A percentile compares a stretch with the other conserved stretches of the same genome.
These are phyloP conservation scores for Melipona bicolor DNA, from an alignment of 2,888 invertebrate genomes.

Conservation along the genomic window DNA sequence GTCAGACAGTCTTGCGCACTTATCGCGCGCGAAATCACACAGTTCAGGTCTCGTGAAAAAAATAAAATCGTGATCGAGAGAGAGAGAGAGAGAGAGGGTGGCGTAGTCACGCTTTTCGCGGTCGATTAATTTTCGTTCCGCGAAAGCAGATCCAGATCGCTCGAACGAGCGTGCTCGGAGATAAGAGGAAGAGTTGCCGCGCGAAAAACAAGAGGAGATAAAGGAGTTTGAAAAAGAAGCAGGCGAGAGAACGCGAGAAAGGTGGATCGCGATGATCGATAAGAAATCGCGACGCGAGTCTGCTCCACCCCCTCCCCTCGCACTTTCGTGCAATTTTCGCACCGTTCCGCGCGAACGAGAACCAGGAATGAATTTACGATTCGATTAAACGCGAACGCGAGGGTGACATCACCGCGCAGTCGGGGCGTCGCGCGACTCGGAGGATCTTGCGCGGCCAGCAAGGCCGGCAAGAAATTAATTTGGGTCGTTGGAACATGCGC, in stretches of 20 bases:
- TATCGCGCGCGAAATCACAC: too few species aligned
- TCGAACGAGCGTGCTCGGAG: constrained; percentile 5
- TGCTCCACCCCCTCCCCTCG: constrained; percentile 22
- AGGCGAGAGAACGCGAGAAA: neutral
- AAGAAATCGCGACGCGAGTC: constrained; percentile 65
- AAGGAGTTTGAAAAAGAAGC: constrained; percentile 23
- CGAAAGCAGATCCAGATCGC: constrained; percentile 3
- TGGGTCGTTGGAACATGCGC: constrained; percentile 24
- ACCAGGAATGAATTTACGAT: constrained; percentile 73
- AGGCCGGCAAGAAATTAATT: constrained; percentile 50
- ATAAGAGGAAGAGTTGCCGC: constrained; percentile 44
- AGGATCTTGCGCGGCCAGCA: constrained; percentile 25
- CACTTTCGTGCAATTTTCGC: constrained; percentile 71
- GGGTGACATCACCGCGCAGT: constrained; percentile 36
- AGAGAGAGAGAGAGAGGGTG: neutral
- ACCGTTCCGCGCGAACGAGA: constrained; percentile 70
- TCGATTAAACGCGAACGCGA: constrained; percentile 72
- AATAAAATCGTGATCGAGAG: neutral
- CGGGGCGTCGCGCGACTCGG: constrained; percentile 11
- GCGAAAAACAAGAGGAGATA: constrained; percentile 34
- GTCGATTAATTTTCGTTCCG: constrained; percentile 11
- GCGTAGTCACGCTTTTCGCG: neutral
- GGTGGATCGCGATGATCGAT: constrained; percentile 63
- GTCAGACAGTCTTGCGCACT: too few species aligned
- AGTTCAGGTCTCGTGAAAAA: too few species aligned